A percentile compares a stretch with the other conserved stretches of the same genome.
Conservation (phyloP, 2,888 invertebrate genomes). For the Merodon equestris region DNA sequence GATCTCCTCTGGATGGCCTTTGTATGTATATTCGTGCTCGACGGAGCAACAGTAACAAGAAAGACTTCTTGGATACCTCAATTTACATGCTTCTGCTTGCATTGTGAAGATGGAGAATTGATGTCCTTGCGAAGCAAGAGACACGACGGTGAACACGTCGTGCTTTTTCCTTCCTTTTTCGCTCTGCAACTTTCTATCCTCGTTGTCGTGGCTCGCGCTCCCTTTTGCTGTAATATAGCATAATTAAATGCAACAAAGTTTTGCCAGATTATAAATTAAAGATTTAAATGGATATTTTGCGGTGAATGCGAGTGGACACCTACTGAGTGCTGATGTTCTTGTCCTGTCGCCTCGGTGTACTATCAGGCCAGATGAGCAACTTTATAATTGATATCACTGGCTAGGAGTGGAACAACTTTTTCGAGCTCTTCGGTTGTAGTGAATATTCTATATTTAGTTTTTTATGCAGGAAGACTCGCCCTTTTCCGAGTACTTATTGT, state of each 20-base stretch:
- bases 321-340: constrained; percentile 20
- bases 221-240: constrained; percentile 22
- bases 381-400: constrained; percentile 47
- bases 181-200: constrained; percentile 10
- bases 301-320: too few species aligned
- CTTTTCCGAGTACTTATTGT: too few species aligned
- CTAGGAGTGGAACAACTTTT: neutral
- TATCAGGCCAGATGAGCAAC: constrained; percentile 45
- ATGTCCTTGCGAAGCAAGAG: constrained; percentile 50
- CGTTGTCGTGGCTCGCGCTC: constrained; percentile 1
- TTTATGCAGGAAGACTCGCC: too few species aligned
- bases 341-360: constrained; percentile 30
- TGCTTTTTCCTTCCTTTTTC: constrained; percentile 38
- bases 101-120: constrained; percentile 15
- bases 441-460: constrained; percentile 26
- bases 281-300: constrained; percentile 61
- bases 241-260: constrained; percentile 66
- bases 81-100: constrained; percentile 42
- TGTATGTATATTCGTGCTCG: constrained; percentile 19
- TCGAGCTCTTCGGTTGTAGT: constrained; percentile 5
- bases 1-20: constrained; percentile 39
- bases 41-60: constrained; percentile 18
- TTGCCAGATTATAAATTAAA: constrained; percentile 63
- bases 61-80: constrained; percentile 34
- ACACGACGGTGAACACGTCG: constrained; percentile 35